Evolutionary conservation across 2,113 vertebrate species (phyloP), one percentile per base, ranked within the genome.

Genomic region (Propithecus coquereli): DNA sequence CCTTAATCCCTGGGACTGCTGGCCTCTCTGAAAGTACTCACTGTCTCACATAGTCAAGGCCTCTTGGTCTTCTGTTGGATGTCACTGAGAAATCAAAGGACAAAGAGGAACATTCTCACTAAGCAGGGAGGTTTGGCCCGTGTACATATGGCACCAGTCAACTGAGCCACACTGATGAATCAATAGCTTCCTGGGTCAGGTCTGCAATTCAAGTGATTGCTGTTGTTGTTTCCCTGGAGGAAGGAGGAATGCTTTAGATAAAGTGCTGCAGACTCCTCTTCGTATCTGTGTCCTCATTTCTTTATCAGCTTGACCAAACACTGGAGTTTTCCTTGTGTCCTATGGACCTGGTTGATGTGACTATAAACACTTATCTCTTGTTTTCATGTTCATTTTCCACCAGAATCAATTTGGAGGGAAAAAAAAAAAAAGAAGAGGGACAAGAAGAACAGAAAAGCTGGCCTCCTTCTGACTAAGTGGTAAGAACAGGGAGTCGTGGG

Each of bases 101-200:
- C 25, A n/a, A 17, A 57, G 22, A 32, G 52, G 52, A 61, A 3
- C 45, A 70, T 50, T 63, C 16, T 8, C 43, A 11, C 27, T 45
- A 3, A 22, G 22, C 17, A 47, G 20, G 37, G 32, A 25, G 13
- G 3, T 25, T 27, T 20, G 43, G 32, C 8, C 18, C 45, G 3
- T 25, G 25, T 17, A 5, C 3, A 5, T 5, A 5, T 1, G 4
- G 8, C 22, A 18, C 8, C 18, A n/a, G 13, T 9, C 59, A 43
- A 11, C 5, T n/a, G 50, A 66, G 16, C 34, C 7, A 4, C 68
- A 4, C 27, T 27, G 68, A 22, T 40, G n/a, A 93, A n/a, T 59
- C 23, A 65, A 7, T 2, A 10, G 59, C 11, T 37, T 32, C 50
- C 43, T 45, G 8, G 6, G 68, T 86, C 54, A 43, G 32, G 43